These are phyloP conservation scores for Aspidiotus destructor DNA, from an alignment of 2,888 invertebrate species.

Conservation along the genomic window DNA sequence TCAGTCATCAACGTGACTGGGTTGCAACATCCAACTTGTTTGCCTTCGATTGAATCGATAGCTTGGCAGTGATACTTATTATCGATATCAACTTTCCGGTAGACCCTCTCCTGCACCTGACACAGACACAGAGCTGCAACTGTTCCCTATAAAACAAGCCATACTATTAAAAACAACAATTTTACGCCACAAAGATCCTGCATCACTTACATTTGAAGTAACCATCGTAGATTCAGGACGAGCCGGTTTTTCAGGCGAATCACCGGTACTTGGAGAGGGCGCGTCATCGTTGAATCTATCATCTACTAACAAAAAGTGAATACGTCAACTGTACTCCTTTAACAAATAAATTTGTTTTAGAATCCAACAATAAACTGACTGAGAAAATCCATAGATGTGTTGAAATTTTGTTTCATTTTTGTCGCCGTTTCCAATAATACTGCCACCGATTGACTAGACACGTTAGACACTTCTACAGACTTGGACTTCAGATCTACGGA, in stretches of 20 bases:
- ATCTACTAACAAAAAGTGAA: slow-evolving; percentile 9
- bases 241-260: slow-evolving; percentile 43
- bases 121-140: slow-evolving; percentile 47
- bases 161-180: background rate
- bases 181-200: no score
- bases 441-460: slow-evolving; percentile 24
- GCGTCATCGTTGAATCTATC: slow-evolving; percentile 38
- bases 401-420: slow-evolving; percentile 14
- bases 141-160: slow-evolving; percentile 39
- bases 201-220: slow-evolving; percentile 40
- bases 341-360: background rate
- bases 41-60: slow-evolving; percentile 62
- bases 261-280: slow-evolving; percentile 43
- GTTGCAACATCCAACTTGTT: slow-evolving; percentile 72
- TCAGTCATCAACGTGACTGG: slow-evolving; percentile 49
- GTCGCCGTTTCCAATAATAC: slow-evolving; percentile 30
- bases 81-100: slow-evolving; percentile 41
- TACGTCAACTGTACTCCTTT: background rate
- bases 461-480: slow-evolving; percentile 10
- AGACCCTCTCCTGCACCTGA: slow-evolving; percentile 47
- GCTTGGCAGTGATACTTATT: slow-evolving; percentile 52
- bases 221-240: slow-evolving; percentile 44
- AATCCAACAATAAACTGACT: slow-evolving; percentile 6
- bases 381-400: slow-evolving; percentile 19
- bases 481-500: background rate